phyloP scores from a whole-genome alignment of 2,113 vertebrate species.

The Poeciliopsis prolifica region DNA sequence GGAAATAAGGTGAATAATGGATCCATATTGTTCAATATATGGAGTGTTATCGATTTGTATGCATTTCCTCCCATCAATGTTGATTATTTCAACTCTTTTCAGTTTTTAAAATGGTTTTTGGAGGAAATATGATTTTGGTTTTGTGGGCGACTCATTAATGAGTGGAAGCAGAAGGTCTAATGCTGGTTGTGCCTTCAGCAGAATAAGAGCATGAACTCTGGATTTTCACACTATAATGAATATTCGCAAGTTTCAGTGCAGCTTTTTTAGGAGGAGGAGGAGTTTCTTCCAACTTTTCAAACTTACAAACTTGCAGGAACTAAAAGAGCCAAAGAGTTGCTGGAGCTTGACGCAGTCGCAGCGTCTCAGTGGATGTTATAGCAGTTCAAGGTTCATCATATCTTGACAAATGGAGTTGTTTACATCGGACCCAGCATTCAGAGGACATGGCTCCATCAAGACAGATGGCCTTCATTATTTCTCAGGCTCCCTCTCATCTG shows the following conservation, averaged over 20 bases:
- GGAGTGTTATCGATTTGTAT: neutral
- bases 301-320: neutral
- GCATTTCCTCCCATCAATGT: neutral
- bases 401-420: conserved; percentile 76
- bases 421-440: conserved; percentile 58
- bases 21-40: neutral
- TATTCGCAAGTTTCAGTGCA: conserved; percentile 24
- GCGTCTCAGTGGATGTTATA: conserved; percentile 42
- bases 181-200: conserved; percentile 5
- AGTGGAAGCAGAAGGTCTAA: conserved; percentile 14
- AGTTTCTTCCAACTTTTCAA: conserved; percentile 1
- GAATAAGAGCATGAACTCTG: conserved; percentile 24
- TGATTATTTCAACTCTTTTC: too few species aligned
- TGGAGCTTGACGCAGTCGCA: conserved; percentile 19
- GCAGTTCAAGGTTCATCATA: conserved; percentile 68
- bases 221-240: conserved; percentile 5
- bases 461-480: conserved; percentile 71
- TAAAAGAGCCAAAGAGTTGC: conserved; percentile 5
- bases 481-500: conserved; percentile 64
- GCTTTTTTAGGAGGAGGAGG: conserved; percentile 13
- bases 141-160: conserved; percentile 1
- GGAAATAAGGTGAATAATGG: neutral
- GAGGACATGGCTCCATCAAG: conserved; percentile 63
- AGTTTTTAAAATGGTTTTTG: neutral
- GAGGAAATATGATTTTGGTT: neutral